Percentiles rank a stretch among this genome's conserved stretches.
phyloP scores from a whole-genome alignment of 2,113 vertebrate species.

The Numenius arquata region DNA sequence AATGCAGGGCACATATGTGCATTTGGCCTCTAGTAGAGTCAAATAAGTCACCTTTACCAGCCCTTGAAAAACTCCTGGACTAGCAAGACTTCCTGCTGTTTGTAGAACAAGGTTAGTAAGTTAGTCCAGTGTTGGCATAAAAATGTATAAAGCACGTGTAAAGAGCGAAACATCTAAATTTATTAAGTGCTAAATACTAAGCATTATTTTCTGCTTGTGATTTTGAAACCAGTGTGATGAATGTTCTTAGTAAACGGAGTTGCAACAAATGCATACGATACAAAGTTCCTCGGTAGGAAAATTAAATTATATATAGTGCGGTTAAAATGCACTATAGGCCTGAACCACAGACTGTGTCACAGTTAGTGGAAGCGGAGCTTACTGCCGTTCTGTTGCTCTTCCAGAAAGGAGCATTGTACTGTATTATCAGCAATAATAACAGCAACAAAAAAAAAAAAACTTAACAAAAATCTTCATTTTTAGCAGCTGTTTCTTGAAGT shows the following conservation, averaged over 20 bases:
- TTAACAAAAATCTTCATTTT: background rate
- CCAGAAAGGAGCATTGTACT: background rate
- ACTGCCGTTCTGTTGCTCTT: background rate
- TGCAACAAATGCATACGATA: constrained; percentile 34
- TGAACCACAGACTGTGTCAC: constrained; percentile 39
- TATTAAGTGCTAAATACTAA: background rate
- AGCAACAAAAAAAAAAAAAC: background rate
- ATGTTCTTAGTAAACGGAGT: constrained; percentile 4
- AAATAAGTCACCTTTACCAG: constrained; percentile 21
- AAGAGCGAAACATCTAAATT: background rate
- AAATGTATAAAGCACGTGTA: background rate
- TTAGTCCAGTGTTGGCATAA: background rate
- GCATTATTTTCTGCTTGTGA: background rate
- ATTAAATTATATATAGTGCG: constrained; percentile 40
- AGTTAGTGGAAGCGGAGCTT: background rate
- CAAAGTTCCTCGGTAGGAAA: constrained; percentile 59
- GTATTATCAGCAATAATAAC: background rate
- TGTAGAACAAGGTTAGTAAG: background rate
- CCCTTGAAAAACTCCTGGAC: constrained; percentile 20
- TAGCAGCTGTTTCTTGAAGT: background rate
- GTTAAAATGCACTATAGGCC: background rate
- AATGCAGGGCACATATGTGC: background rate
- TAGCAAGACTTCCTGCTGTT: constrained; percentile 21
- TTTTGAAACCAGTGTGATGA: background rate
- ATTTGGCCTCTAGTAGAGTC: constrained; percentile 8